Percentiles rank a stretch among this genome's conserved stretches.
Conservation (phyloP, 1,140 invertebrate species). For the Subanguina moxae region DNA sequence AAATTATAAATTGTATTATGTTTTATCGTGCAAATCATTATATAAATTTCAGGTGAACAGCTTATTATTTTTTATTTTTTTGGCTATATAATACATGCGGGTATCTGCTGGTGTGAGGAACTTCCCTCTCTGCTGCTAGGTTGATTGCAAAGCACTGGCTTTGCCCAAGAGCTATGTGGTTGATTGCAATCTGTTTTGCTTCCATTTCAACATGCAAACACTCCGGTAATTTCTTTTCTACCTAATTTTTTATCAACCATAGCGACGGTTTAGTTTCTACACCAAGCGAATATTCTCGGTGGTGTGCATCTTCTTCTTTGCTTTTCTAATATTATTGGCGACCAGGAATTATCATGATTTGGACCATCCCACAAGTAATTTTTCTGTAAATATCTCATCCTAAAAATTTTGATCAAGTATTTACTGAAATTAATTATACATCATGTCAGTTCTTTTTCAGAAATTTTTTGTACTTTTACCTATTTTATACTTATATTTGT, state of each 20-base stretch:
- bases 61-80: background rate
- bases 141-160: background rate
- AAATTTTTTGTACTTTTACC: no score
- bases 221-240: background rate
- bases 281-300: conserved; percentile 38
- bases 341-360: conserved; percentile 16
- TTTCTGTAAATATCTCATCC: no score
- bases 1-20: no score
- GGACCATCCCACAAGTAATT: background rate
- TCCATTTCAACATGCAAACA: conserved; percentile 1
- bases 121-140: background rate
- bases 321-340: conserved; percentile 43
- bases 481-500: no score
- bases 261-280: conserved; percentile 34
- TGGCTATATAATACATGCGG: background rate
- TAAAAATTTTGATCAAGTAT: conserved; percentile 1
- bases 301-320: conserved; percentile 41
- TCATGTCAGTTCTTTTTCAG: no score
- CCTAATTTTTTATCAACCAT: background rate
- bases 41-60: background rate
- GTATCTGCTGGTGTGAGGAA: background rate
- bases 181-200: background rate
- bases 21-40: no score
- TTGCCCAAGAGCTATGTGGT: background rate
- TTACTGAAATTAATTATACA: background rate